Conservation (phyloP, 2,797 vertebrate species). For the Lagothrix lagotricha region DNA sequence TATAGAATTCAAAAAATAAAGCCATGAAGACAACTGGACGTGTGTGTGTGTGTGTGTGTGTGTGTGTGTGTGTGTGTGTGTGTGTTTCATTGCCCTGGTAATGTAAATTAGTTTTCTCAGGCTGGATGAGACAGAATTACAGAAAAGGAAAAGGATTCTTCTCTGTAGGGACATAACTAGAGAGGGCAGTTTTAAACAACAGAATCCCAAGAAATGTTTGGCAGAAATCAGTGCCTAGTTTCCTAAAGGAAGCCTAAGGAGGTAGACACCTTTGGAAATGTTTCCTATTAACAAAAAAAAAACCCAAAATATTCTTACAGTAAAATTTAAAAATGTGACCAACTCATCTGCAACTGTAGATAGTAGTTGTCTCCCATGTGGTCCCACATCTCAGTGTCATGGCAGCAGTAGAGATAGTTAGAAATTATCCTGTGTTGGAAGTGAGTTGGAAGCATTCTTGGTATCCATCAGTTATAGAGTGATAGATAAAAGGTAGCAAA, state of each 20-base stretch:
- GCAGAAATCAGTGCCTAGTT: neutral
- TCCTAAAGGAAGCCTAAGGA: constrained; percentile 1
- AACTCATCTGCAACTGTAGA: neutral
- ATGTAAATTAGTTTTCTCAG: neutral
- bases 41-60: neutral
- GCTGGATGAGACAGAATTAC: neutral
- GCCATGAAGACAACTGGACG: neutral
- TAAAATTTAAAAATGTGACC: constrained; percentile 27
- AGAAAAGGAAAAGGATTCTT: neutral
- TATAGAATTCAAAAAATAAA: neutral
- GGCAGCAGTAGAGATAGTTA: neutral
- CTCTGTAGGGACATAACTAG: neutral
- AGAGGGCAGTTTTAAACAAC: neutral
- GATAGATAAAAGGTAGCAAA: constrained; percentile 42
- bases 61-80: too few species aligned
- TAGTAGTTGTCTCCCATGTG: neutral
- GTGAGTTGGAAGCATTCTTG: neutral
- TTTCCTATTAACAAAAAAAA: neutral
- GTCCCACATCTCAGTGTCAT: neutral
- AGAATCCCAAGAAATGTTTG: neutral
- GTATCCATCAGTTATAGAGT: neutral
- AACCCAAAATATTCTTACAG: neutral
- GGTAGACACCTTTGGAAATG: neutral
- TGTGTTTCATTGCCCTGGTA: neutral
- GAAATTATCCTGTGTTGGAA: neutral